These are phyloP conservation scores for Choristoneura fumiferana DNA, from an alignment of 1,140 invertebrate species.

Conservation along the genomic window DNA sequence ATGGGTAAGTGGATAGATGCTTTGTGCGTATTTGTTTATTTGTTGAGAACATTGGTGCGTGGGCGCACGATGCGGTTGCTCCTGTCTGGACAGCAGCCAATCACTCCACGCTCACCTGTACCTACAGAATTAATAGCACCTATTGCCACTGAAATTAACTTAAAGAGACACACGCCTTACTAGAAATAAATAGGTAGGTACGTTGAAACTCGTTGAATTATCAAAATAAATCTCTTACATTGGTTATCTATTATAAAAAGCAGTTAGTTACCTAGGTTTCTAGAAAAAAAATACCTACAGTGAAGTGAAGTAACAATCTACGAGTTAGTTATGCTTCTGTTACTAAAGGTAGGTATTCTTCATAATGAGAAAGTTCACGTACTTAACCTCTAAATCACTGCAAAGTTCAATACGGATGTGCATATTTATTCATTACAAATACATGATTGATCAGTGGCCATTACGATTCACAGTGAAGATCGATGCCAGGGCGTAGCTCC, in stretches of 20 bases:
- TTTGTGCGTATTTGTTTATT: constrained; percentile 55
- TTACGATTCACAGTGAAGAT: constrained; percentile 21
- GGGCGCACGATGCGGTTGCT: constrained; percentile 47
- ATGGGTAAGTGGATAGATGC: constrained; percentile 7
- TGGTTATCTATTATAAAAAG: no score
- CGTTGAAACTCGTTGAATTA: no score
- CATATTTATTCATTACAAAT: constrained; percentile 18
- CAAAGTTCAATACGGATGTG: constrained; percentile 19
- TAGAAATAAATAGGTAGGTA: no score
- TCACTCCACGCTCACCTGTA: constrained; percentile 62
- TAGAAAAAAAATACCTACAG: no score
- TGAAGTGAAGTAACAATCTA: no score
- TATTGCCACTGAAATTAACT: constrained; percentile 34
- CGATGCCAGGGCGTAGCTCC: constrained; percentile 33
- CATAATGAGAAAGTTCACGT: no score
- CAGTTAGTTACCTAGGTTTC: no score
- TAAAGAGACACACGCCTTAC: constrained; percentile 18
- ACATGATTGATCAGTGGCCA: neutral
- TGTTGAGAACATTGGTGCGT: constrained; percentile 42
- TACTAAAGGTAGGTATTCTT: no score
- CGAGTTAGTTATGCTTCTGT: no score
- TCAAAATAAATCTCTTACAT: no score
- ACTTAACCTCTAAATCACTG: no score
- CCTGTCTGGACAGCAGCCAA: constrained; percentile 60
- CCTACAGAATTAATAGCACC: constrained; percentile 49